A percentile compares a stretch with the other conserved stretches of the same genome.
phyloP scores from a whole-genome alignment of 2,797 vertebrate genomes.

The Argentina silus region DNA sequence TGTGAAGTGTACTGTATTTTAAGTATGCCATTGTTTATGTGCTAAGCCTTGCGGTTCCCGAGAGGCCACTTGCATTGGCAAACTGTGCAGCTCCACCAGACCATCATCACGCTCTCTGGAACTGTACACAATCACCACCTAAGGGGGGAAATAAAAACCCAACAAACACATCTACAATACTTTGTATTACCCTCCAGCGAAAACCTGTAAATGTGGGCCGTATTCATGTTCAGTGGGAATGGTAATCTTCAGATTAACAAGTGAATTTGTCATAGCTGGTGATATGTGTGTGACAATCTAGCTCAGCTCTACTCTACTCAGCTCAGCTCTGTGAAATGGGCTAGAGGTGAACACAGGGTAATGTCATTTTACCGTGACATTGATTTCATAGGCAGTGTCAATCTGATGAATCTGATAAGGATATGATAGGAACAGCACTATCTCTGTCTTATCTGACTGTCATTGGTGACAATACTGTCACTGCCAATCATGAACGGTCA shows the following conservation, averaged over 20 bases:
- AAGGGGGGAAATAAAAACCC: constrained; percentile 61
- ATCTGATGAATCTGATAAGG: constrained; percentile 61
- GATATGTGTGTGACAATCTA: constrained; percentile 54
- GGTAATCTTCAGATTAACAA: constrained; percentile 69
- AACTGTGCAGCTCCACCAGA: constrained; percentile 58
- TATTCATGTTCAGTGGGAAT: constrained; percentile 60
- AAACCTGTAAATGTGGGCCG: constrained; percentile 52
- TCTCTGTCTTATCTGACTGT: constrained; percentile 35
- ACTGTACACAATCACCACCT: constrained; percentile 67
- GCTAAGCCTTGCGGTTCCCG: constrained; percentile 52
- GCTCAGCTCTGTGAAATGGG: not conserved
- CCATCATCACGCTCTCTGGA: constrained; percentile 58
- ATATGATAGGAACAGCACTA: constrained; percentile 44
- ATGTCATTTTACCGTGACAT: constrained; percentile 45
- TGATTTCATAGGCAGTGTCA: constrained; percentile 65
- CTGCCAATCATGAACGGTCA: constrained; percentile 16
- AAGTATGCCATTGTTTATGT: constrained; percentile 68
- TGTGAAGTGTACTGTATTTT: constrained; percentile 63
- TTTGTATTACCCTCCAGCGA: constrained; percentile 68
- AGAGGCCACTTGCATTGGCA: constrained; percentile 68
- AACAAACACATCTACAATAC: constrained; percentile 62
- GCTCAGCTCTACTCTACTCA: not conserved
- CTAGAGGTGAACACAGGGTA: constrained; percentile 24
- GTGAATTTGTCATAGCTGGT: constrained; percentile 56
- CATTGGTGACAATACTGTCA: constrained; percentile 39